A percentile compares a stretch with the other conserved stretches of the same genome.
phyloP scores from a whole-genome alignment of 2,797 vertebrate species.

The Mycteria americana region DNA sequence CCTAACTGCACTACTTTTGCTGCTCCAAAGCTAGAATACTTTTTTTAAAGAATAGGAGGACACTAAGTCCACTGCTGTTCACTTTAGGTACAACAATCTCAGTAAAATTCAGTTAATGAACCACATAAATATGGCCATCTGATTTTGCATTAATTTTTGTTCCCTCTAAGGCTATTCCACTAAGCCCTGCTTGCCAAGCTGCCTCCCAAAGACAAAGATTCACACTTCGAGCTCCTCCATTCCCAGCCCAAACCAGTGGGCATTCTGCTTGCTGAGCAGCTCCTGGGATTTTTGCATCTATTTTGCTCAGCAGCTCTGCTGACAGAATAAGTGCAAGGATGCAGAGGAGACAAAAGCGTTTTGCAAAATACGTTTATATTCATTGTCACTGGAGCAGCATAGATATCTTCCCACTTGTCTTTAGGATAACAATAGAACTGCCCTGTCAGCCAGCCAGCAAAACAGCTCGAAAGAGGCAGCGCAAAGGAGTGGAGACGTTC shows the following conservation, averaged over 20 bases:
- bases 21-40: background rate
- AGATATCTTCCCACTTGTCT: slow-evolving; percentile 25
- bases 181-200: background rate
- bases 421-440: slow-evolving; percentile 23
- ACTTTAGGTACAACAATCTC: background rate
- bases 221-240: background rate
- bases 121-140: slow-evolving; percentile 22
- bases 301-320: background rate
- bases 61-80: background rate
- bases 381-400: background rate
- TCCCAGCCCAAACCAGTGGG: background rate
- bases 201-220: background rate
- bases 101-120: slow-evolving; percentile 31
- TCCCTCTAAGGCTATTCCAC: background rate
- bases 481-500: background rate
- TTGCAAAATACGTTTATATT: background rate
- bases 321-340: background rate
- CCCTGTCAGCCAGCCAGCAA: slow-evolving; percentile 18
- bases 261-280: background rate
- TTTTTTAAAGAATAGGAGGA: background rate
- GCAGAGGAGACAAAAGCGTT: background rate
- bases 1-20: background rate
- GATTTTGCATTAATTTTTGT: slow-evolving; percentile 14
- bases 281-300: background rate
- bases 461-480: background rate